Conservation (phyloP, 2,888 invertebrate species). For the Biston stratarius region DNA sequence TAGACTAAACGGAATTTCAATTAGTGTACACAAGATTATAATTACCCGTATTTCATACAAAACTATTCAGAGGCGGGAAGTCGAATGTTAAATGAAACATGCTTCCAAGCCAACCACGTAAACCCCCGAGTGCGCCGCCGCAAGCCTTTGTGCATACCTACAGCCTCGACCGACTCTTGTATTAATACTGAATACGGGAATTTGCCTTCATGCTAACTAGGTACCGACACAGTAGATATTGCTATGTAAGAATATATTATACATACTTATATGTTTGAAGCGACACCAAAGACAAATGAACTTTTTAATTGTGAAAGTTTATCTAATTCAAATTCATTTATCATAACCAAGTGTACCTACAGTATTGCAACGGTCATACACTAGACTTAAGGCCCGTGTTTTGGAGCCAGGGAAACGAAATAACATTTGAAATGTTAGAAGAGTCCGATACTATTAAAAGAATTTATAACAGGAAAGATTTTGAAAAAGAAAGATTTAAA, state of each 20-base stretch:
- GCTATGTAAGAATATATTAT: not conserved
- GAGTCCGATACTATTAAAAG: no score
- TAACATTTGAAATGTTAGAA: no score
- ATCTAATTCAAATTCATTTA: no score
- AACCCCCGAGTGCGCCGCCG: slow-evolving; percentile 11
- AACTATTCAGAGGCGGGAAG: slow-evolving; percentile 2
- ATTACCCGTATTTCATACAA: not conserved
- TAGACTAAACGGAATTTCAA: not conserved
- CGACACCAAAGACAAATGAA: no score
- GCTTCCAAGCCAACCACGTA: slow-evolving; percentile 11
- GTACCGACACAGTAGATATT: not conserved
- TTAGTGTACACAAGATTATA: slow-evolving; percentile 2
- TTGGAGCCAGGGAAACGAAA: no score
- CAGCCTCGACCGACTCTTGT: slow-evolving; percentile 5
- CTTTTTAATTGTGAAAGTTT: no score
- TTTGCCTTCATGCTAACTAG: not conserved
- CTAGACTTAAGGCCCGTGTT: no score
- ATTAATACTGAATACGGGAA: slow-evolving; percentile 16
- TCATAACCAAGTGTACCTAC: no score
- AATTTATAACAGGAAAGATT: no score
- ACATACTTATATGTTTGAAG: no score
- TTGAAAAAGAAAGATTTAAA: no score
- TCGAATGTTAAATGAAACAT: slow-evolving; percentile 16
- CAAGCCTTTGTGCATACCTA: slow-evolving; percentile 28
- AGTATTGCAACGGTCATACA: no score